These are phyloP conservation scores for Prochilodus magdalenae DNA, from an alignment of 2,113 vertebrate species.

Conservation along the genomic window DNA sequence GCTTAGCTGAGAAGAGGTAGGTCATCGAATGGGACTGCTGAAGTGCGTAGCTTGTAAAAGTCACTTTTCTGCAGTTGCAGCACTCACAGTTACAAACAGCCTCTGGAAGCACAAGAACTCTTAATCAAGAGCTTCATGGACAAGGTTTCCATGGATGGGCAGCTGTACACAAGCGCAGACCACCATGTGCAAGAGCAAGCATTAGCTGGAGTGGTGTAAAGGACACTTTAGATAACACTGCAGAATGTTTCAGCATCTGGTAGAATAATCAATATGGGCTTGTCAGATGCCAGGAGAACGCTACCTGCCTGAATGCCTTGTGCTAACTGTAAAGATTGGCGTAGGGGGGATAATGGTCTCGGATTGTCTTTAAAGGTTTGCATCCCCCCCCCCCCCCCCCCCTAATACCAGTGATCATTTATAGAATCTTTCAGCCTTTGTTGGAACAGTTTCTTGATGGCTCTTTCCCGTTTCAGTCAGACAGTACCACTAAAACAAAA, in stretches of 20 bases:
- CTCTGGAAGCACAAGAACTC: background rate
- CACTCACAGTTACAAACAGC: background rate
- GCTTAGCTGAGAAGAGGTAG: background rate
- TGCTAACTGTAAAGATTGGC: background rate
- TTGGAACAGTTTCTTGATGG: too few relatives aligned
- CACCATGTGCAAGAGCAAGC: too few relatives aligned
- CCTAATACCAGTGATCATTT: too few relatives aligned
- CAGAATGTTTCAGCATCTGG: background rate
- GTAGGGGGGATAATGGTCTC: background rate
- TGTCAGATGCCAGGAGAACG: background rate
- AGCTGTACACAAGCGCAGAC: too few relatives aligned
- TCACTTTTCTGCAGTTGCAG: background rate
- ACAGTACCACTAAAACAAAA: too few relatives aligned
- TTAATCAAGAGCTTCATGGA: background rate
- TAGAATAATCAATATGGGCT: too few relatives aligned
- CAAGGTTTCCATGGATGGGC: too few relatives aligned
- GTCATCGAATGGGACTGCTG: background rate
- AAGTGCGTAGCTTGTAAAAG: background rate
- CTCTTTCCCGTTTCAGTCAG: too few relatives aligned
- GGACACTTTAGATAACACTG: too few relatives aligned
- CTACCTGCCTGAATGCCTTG: background rate
- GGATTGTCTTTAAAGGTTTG: background rate
- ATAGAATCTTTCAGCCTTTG: too few relatives aligned
- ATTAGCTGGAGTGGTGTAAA: too few relatives aligned
- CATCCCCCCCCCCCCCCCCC: too few relatives aligned